Percentiles rank a stretch among this genome's conserved stretches.
Conservation (phyloP, 2,113 vertebrate genomes). For the Arvicanthis niloticus region DNA sequence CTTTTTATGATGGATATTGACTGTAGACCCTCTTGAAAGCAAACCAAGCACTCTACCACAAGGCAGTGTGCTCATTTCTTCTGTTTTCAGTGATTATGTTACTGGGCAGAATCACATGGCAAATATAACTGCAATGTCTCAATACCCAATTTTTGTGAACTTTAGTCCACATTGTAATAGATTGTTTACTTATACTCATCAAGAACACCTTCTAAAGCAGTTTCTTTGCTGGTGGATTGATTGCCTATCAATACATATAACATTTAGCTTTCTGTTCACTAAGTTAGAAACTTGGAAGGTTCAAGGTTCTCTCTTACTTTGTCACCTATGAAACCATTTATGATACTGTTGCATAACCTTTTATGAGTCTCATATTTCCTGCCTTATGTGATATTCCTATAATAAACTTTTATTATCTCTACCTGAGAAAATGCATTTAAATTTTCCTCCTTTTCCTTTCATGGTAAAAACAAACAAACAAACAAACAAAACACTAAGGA, state of each 20-base stretch:
- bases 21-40: neutral
- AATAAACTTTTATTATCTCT: neutral
- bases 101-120: neutral
- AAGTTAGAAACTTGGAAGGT: conserved; percentile 12
- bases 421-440: neutral
- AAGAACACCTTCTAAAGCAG: neutral
- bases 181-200: neutral
- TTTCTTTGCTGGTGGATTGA: neutral
- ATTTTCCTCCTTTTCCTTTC: conserved; percentile 18
- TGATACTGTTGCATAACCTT: neutral
- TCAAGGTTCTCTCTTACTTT: neutral
- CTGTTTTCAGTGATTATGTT: neutral
- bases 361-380: neutral
- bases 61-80: neutral
- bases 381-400: neutral
- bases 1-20: neutral
- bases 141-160: neutral
- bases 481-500: neutral
- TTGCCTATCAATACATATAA: neutral
- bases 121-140: neutral
- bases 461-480: neutral
- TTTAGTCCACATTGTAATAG: conserved; percentile 11
- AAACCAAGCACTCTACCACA: neutral
- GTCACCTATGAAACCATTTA: neutral
- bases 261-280: neutral